Evolutionary conservation across 2,888 invertebrate species (phyloP).

Genomic region (Apomyelois bistriatella): DNA sequence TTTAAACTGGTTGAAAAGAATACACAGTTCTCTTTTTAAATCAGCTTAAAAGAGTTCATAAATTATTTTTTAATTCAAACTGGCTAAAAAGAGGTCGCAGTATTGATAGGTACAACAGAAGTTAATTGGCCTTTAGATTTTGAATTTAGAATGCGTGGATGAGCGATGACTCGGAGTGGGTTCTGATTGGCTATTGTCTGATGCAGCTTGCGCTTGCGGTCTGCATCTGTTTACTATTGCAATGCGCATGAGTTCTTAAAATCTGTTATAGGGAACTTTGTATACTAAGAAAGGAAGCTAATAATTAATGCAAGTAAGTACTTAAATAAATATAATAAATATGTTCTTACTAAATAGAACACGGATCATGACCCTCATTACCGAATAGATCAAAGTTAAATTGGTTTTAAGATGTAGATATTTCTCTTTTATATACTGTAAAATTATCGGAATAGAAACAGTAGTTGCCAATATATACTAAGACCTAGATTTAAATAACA

Average conservation of each 20-base stretch:
- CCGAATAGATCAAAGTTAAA: too few species aligned
- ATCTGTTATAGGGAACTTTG: background rate
- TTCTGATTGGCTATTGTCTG: conserved; percentile 67
- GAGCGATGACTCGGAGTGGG: conserved; percentile 45
- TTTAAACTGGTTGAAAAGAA: conserved; percentile 9
- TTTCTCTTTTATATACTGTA: too few species aligned
- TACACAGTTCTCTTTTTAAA: background rate
- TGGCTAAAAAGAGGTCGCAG: conserved; percentile 1
- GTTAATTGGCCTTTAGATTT: conserved; percentile 38
- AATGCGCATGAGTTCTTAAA: background rate
- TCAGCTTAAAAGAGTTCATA: background rate
- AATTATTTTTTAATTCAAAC: background rate
- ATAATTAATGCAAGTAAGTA: too few species aligned
- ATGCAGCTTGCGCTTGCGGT: conserved; percentile 52
- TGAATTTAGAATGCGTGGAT: conserved; percentile 49
- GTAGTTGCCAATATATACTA: too few species aligned
- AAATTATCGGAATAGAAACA: too few species aligned
- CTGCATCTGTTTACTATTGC: conserved; percentile 27
- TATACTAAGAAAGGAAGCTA: too few species aligned
- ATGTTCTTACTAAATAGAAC: background rate
- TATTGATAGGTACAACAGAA: conserved; percentile 1
- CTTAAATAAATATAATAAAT: background rate
- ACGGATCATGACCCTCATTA: too few species aligned
- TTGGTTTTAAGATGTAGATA: too few species aligned
- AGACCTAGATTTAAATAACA: too few species aligned